Evolutionary conservation across 2,113 vertebrate genomes (phyloP).

Genomic region (Genyomyrus donnyi): DNA sequence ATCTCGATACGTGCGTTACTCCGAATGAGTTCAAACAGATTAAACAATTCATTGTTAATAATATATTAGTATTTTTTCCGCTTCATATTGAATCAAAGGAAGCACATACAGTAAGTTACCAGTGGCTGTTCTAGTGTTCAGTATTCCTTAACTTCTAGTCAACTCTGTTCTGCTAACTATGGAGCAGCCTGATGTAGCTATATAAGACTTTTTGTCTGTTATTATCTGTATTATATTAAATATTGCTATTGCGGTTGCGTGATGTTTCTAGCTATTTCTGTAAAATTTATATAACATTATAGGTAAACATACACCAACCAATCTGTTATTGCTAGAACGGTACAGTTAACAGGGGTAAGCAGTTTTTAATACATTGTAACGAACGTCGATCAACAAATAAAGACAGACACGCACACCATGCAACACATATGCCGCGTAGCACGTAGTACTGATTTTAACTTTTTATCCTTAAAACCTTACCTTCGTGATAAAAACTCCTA

Average conservation of each 20-base stretch:
- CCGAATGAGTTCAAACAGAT: not conserved
- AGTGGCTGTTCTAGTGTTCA: not conserved
- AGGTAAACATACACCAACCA: not conserved
- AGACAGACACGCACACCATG: not conserved
- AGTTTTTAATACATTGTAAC: not conserved
- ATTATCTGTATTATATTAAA: not conserved
- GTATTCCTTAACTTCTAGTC: not conserved
- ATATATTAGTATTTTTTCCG: not conserved
- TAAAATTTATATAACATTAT: not conserved
- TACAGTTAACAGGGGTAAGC: not conserved
- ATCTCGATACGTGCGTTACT: not conserved
- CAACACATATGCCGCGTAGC: not conserved
- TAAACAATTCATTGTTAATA: not conserved
- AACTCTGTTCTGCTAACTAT: not conserved
- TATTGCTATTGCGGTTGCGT: not conserved
- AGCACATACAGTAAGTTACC: not conserved
- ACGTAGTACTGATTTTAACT: not conserved
- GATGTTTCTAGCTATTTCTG: not conserved
- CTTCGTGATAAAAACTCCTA: slow-evolving; percentile 80
- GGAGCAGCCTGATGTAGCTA: not conserved
- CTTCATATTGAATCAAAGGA: not conserved
- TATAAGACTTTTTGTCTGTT: not conserved
- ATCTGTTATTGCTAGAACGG: not conserved
- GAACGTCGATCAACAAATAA: not conserved
- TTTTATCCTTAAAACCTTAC: slow-evolving; percentile 45